Evolutionary conservation across 2,797 vertebrate species (phyloP).

Genomic region (Sebastes aleutianus): DNA sequence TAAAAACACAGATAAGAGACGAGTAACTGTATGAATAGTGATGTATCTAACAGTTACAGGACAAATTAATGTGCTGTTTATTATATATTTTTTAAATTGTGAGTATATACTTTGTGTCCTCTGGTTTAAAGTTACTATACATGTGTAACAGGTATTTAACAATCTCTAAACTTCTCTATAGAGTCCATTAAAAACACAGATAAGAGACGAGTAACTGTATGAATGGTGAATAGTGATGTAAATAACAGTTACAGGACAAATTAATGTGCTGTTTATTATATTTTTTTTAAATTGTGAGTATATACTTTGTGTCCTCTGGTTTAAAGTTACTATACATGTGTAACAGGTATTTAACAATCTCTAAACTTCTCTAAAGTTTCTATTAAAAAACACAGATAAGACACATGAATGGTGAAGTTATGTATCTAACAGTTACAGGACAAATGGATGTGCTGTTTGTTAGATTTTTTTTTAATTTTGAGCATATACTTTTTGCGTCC

Average conservation of each 20-base stretch:
- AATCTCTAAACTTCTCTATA: not conserved
- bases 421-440: not conserved
- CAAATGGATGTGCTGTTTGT: not conserved
- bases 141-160: not conserved
- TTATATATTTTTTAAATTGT: not conserved
- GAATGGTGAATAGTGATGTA: no score
- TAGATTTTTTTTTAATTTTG: not conserved
- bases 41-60: not conserved
- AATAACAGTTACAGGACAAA: not conserved
- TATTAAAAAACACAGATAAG: not conserved
- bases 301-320: no score
- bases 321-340: not conserved
- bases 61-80: not conserved
- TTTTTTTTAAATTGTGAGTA: not conserved
- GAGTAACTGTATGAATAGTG: no score
- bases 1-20: not conserved
- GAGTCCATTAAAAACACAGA: not conserved
- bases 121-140: no score
- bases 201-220: not conserved
- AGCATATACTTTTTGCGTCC: not conserved
- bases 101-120: no score
- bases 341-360: not conserved
- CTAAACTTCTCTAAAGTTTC: not conserved
- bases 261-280: not conserved
- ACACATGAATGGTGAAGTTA: not conserved